Evolutionary conservation across 2,113 vertebrate genomes (phyloP), one percentile per base, ranked within the genome.

Genomic region (Oenanthe oenanthe): DNA sequence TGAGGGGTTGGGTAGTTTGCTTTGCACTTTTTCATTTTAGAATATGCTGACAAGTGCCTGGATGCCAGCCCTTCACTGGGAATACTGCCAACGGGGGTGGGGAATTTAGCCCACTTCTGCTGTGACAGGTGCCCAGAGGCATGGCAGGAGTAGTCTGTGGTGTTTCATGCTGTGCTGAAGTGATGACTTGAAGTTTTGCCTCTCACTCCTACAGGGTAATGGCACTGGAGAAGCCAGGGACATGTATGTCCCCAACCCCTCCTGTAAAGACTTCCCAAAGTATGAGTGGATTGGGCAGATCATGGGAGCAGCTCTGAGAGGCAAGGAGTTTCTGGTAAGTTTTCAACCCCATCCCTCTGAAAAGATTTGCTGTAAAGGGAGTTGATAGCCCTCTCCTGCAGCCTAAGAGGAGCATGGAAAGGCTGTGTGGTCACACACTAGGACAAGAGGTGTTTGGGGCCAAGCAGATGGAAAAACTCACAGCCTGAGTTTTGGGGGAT

Each of bases 281-380:
- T 99, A 99, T 0, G 99, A 99, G 91, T 99, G 99, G 99, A 99
- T 99, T 0, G 99, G 99, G 65, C 99, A 99, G 96, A 98, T 99
- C 80, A 99, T 99, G 99, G 99, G 99, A 38, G 99, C 99, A 38
- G 99, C 99, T 66, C 98, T 99, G 70, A 97, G 99, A 91, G 99
- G 99, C 80, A 99, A 99, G 94, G 99, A 99, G 93, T 99, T 99
- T 95, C 97, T 99, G 98, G 99, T 99, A 93, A 98, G 98, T 96
- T 85, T 65, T 68, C 76, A 86, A 2, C 9, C 17, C 12, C 4
- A 1, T 31, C 38, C 36, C 19, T 71, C 32, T 5, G 0, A 45
- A 34, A 50, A 48, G 32, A 31, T 43, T 73, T 67, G 21, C 17
- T 1, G 1, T 29, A 57, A 67, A 80, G 34, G 31, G 45, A 83